Percentiles rank a stretch among this genome's conserved stretches.
phyloP scores from a whole-genome alignment of 2,113 vertebrate genomes.

The Copsychus sechellarum region DNA sequence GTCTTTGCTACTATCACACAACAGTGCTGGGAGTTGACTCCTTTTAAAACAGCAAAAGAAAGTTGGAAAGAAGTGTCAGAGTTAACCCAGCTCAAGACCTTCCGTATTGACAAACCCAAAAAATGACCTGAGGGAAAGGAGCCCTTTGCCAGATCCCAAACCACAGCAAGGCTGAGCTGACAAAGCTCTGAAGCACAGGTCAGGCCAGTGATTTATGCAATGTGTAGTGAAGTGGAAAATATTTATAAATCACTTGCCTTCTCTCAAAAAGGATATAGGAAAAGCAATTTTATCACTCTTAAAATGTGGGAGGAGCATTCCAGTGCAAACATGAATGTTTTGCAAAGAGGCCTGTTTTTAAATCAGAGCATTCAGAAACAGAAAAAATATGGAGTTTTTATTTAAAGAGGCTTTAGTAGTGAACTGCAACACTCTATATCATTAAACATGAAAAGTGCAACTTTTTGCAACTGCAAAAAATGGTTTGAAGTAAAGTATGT shows the following conservation, averaged over 20 bases:
- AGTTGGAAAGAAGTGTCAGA: not conserved
- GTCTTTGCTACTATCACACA: not conserved
- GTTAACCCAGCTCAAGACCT: not conserved
- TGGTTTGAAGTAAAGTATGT: not conserved
- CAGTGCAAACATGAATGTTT: not conserved
- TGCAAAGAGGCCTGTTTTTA: not conserved
- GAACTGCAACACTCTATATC: not conserved
- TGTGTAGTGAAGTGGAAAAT: constrained; percentile 11
- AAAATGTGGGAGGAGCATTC: constrained; percentile 3
- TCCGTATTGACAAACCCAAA: not conserved
- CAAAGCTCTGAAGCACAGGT: not conserved
- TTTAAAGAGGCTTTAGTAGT: not conserved
- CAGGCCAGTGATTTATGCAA: not conserved
- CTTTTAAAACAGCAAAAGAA: not conserved
- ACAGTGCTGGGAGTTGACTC: not conserved
- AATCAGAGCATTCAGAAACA: not conserved
- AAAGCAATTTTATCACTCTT: constrained; percentile 9
- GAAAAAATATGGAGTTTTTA: not conserved
- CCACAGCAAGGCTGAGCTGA: not conserved
- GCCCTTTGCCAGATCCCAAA: not conserved
- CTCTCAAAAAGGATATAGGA: not conserved
- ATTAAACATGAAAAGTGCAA: not conserved
- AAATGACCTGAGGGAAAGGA: not conserved
- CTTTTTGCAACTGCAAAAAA: not conserved
- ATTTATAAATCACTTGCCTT: constrained; percentile 19